Evolutionary conservation across 2,888 invertebrate genomes (phyloP).

Genomic region (Ephialtes manifestator): DNA sequence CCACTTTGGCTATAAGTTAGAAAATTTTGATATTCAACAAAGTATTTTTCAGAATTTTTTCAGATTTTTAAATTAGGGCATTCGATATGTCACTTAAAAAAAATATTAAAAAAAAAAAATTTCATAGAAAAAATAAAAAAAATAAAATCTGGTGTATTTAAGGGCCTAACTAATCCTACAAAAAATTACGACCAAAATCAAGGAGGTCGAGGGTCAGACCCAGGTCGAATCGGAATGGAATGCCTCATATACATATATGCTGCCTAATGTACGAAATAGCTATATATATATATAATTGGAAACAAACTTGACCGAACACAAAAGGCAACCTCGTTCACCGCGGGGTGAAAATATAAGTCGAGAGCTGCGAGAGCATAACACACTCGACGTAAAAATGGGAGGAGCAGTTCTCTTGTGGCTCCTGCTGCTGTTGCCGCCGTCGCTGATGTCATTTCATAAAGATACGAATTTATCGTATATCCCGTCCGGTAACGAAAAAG

Average conservation of each 20-base stretch:
- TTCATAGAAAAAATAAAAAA: too few species aligned
- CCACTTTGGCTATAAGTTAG: too few species aligned
- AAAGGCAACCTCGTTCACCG: constrained; percentile 36
- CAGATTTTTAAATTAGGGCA: too few species aligned
- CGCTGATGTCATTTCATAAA: constrained; percentile 77
- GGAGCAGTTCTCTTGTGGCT: constrained; percentile 38
- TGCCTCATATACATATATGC: constrained; percentile 44
- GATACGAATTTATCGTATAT: constrained; percentile 78
- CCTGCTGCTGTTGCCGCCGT: constrained; percentile 29
- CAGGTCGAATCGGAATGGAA: too few species aligned
- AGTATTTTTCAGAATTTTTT: too few species aligned
- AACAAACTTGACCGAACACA: constrained; percentile 38
- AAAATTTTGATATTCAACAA: too few species aligned
- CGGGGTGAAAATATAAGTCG: constrained; percentile 42
- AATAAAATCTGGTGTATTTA: too few species aligned
- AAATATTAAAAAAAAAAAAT: too few species aligned
- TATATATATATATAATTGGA: constrained; percentile 8
- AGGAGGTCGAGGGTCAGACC: too few species aligned
- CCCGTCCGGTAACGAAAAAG: constrained; percentile 10
- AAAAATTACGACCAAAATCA: too few species aligned
- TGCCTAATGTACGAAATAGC: constrained; percentile 35
- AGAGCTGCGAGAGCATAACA: constrained; percentile 11
- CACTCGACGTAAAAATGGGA: constrained; percentile 37
- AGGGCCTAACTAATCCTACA: too few species aligned
- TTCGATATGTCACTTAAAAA: too few species aligned